phyloP scores from a whole-genome alignment of 2,888 invertebrate species.

The Drosophila yooni region DNA sequence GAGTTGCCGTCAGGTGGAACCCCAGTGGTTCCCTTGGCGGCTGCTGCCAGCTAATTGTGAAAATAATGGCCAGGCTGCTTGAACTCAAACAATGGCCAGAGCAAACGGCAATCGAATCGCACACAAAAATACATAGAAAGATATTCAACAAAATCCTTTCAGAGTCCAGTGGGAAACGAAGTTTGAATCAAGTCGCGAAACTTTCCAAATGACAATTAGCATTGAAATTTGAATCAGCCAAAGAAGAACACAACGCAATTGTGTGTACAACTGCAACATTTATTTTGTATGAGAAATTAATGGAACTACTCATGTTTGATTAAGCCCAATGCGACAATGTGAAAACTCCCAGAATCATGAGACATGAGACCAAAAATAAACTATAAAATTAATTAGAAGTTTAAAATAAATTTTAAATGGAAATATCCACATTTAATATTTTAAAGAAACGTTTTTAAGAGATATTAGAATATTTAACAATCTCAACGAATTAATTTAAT shows the following conservation, averaged over 20 bases:
- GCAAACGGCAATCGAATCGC: constrained; percentile 59
- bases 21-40: constrained; percentile 17
- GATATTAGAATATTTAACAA: not conserved
- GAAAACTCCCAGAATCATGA: not conserved
- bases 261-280: constrained; percentile 20
- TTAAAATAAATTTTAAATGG: not conserved
- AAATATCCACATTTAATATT: not conserved
- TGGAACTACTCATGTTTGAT: constrained; percentile 10
- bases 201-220: constrained; percentile 78
- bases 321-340: not conserved
- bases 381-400: not conserved
- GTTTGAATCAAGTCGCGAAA: constrained; percentile 72
- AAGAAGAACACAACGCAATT: constrained; percentile 36
- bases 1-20: constrained; percentile 54
- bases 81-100: constrained; percentile 73
- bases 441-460: not conserved
- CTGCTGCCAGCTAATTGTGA: constrained; percentile 67
- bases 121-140: constrained; percentile 13
- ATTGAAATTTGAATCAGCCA: constrained; percentile 46
- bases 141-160: constrained; percentile 24
- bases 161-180: constrained; percentile 54
- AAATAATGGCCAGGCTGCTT: constrained; percentile 76
- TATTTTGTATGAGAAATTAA: constrained; percentile 27
- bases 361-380: not conserved
- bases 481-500: not conserved